Conservation (phyloP, 1,140 invertebrate genomes). For the Drosophila sechellia region DNA sequence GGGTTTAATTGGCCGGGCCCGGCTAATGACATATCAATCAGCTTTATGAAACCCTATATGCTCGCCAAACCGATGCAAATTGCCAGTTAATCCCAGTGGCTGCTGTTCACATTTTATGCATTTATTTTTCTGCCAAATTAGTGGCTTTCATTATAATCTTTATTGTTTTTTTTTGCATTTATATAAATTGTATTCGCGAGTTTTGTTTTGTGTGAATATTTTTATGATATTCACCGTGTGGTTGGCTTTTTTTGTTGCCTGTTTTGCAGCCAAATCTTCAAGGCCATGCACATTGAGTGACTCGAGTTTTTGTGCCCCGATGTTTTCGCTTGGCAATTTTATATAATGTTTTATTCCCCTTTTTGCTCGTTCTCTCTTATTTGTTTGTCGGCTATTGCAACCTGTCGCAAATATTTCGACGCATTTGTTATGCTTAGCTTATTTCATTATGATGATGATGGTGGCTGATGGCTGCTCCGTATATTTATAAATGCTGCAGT, state of each 20-base stretch:
- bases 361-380: slow-evolving; percentile 18
- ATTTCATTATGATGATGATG: slow-evolving; percentile 68
- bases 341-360: slow-evolving; percentile 65
- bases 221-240: slow-evolving; percentile 58
- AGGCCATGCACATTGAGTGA: slow-evolving; percentile 74
- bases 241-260: slow-evolving; percentile 14
- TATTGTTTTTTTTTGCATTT: slow-evolving; percentile 10
- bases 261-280: slow-evolving; percentile 75
- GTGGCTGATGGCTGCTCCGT: slow-evolving; percentile 20
- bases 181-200: slow-evolving; percentile 1
- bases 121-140: slow-evolving; percentile 70
- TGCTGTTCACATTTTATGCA: slow-evolving; percentile 49
- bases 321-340: slow-evolving; percentile 63
- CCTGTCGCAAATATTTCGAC: slow-evolving; percentile 81
- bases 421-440: slow-evolving; percentile 82
- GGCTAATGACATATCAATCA: slow-evolving; percentile 35
- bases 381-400: slow-evolving; percentile 62
- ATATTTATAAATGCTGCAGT: slow-evolving; percentile 78
- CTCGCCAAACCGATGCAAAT: slow-evolving; percentile 35
- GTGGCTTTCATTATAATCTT: slow-evolving; percentile 66
- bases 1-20: slow-evolving; percentile 20
- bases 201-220: slow-evolving; percentile 62
- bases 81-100: slow-evolving; percentile 9
- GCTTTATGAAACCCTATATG: slow-evolving; percentile 20
- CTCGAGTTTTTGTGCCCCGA: slow-evolving; percentile 59